Percentiles rank a stretch among this genome's conserved stretches.
Evolutionary conservation across 1,140 invertebrate genomes (phyloP).

Genomic region (Drosophila asahinai): DNA sequence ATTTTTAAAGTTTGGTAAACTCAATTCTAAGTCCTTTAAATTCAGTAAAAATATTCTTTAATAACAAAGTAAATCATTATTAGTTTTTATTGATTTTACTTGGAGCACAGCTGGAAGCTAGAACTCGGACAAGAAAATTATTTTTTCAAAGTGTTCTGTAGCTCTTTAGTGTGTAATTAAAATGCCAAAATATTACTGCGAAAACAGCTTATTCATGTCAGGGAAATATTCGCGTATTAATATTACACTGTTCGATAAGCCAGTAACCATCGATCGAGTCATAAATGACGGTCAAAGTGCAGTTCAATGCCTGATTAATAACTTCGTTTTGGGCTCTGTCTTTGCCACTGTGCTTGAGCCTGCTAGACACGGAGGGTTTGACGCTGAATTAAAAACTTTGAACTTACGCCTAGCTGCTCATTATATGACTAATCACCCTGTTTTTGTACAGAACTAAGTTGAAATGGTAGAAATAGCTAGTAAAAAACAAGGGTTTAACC

Average conservation of each 20-base stretch:
- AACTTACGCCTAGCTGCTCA: not conserved
- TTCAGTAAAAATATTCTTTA: too few relatives aligned
- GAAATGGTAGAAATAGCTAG: not conserved
- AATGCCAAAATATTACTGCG: not conserved
- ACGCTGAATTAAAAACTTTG: not conserved
- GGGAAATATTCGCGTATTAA: slow-evolving; percentile 25
- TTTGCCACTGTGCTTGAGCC: not conserved
- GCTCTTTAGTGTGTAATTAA: not conserved
- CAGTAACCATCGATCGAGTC: slow-evolving; percentile 6
- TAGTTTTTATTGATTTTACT: too few relatives aligned
- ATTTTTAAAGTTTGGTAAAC: too few relatives aligned
- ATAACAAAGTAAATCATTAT: too few relatives aligned
- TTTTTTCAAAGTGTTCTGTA: too few relatives aligned
- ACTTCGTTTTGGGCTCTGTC: slow-evolving; percentile 16
- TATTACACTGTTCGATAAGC: slow-evolving; percentile 60
- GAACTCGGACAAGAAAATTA: not conserved
- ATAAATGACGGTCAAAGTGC: slow-evolving; percentile 54
- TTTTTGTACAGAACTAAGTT: slow-evolving; percentile 35
- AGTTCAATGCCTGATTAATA: slow-evolving; percentile 57
- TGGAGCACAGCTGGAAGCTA: too few relatives aligned
- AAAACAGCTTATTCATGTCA: not conserved
- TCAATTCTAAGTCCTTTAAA: too few relatives aligned
- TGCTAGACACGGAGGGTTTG: not conserved
- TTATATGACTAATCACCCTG: slow-evolving; percentile 35
- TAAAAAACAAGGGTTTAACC: too few relatives aligned